These are phyloP conservation scores for Todiramphus saurophagus DNA, from an alignment of 2,113 vertebrate species.

Conservation along the genomic window DNA sequence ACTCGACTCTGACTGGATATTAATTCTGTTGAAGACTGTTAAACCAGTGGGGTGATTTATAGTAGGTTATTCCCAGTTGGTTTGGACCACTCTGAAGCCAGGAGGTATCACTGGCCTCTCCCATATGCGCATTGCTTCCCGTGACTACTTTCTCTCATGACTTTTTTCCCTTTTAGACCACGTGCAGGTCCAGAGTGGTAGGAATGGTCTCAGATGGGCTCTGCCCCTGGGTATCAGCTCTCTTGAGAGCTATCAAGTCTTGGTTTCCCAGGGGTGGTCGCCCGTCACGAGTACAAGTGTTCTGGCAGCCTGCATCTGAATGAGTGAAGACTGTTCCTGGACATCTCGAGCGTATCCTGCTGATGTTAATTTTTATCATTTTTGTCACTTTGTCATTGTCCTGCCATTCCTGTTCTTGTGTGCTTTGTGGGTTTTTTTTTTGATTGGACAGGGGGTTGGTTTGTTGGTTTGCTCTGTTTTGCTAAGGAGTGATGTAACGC, in stretches of 20 bases:
- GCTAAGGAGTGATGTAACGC: background rate
- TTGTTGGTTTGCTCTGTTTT: background rate
- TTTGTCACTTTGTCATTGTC: background rate
- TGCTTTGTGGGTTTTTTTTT: background rate
- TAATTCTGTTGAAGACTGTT: background rate
- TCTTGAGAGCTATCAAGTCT: background rate
- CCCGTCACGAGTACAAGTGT: background rate
- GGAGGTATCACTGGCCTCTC: background rate
- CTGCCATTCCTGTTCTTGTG: background rate
- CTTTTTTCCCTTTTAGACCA: background rate
- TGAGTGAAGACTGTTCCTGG: fast-evolving
- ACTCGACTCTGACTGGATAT: background rate
- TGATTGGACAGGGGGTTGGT: background rate
- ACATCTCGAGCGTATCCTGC: background rate
- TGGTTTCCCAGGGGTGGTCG: background rate
- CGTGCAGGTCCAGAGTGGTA: background rate
- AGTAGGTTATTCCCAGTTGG: background rate
- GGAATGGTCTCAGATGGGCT: background rate
- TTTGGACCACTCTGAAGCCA: background rate
- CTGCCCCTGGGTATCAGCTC: background rate
- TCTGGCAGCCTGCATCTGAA: background rate
- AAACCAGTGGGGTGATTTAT: background rate
- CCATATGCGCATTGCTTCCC: fast-evolving
- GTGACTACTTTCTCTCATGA: background rate
- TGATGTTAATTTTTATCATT: background rate